These are phyloP conservation scores for Gobiocypris rarus DNA, from an alignment of 2,113 vertebrate species.

Conservation along the genomic window DNA sequence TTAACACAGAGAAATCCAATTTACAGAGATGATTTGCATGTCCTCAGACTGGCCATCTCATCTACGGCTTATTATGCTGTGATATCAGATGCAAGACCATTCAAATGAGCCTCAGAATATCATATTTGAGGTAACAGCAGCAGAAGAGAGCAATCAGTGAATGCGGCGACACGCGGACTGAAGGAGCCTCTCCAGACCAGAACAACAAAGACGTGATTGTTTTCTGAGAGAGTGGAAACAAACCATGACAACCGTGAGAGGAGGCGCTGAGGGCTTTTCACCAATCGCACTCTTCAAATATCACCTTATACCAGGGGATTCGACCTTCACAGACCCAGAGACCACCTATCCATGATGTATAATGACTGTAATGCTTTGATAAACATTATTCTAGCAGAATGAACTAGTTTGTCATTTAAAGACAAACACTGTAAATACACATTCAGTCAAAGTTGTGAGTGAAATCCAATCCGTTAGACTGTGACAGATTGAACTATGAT, in stretches of 20 bases:
- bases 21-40: conserved; percentile 24
- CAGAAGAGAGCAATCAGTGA: conserved; percentile 8
- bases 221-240: conserved; percentile 30
- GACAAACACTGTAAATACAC: not conserved
- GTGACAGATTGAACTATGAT: not conserved
- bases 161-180: not conserved
- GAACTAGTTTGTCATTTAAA: not conserved
- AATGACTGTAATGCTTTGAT: not conserved
- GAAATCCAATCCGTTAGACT: not conserved
- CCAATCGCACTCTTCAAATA: not conserved
- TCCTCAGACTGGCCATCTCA: not conserved
- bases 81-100: not conserved
- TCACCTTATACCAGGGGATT: not conserved
- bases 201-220: conserved; percentile 34
- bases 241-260: conserved; percentile 16
- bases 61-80: conserved; percentile 12
- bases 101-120: conserved; percentile 12
- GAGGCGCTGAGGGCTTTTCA: not conserved
- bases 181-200: conserved; percentile 23
- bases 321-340: not conserved
- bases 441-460: not conserved
- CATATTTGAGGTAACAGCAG: conserved; percentile 12
- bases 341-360: not conserved
- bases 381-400: not conserved
- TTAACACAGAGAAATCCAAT: conserved; percentile 10